These are phyloP conservation scores for Anas flavirostris DNA, from an alignment of 2,797 vertebrate species.

Conservation along the genomic window DNA sequence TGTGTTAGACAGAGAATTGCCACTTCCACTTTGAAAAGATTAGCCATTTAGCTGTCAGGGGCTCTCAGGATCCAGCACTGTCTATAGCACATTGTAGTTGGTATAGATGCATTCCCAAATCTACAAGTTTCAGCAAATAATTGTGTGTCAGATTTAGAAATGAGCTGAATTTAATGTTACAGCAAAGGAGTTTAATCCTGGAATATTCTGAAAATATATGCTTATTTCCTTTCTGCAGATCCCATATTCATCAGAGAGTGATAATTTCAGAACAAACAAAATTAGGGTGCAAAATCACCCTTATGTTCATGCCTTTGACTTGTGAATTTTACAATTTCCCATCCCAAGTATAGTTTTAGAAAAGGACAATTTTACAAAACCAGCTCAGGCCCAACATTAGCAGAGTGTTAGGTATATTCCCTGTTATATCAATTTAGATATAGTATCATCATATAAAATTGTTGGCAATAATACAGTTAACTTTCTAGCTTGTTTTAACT, in stretches of 20 bases:
- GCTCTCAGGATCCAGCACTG: neutral
- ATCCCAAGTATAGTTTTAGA: neutral
- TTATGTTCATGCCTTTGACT: neutral
- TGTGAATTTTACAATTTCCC: neutral
- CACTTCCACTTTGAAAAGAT: conserved; percentile 17
- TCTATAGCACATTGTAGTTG: accelerated
- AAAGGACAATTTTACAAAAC: neutral
- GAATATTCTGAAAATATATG: neutral
- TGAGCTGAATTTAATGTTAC: neutral
- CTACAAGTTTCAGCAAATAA: neutral
- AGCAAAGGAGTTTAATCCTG: neutral
- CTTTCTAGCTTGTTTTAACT: neutral
- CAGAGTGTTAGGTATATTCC: neutral
- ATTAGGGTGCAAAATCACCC: neutral
- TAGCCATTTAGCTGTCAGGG: neutral
- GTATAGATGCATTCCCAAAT: neutral
- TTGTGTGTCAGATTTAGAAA: neutral
- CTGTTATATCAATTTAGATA: neutral
- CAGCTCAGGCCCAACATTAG: neutral
- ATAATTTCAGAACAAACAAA: neutral
- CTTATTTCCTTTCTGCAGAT: neutral
- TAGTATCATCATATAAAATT: neutral
- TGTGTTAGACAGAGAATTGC: neutral
- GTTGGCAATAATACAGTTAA: neutral
- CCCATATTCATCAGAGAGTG: neutral